Evolutionary conservation across 1,140 invertebrate species (phyloP).

Genomic region (Apolygus lucorum): DNA sequence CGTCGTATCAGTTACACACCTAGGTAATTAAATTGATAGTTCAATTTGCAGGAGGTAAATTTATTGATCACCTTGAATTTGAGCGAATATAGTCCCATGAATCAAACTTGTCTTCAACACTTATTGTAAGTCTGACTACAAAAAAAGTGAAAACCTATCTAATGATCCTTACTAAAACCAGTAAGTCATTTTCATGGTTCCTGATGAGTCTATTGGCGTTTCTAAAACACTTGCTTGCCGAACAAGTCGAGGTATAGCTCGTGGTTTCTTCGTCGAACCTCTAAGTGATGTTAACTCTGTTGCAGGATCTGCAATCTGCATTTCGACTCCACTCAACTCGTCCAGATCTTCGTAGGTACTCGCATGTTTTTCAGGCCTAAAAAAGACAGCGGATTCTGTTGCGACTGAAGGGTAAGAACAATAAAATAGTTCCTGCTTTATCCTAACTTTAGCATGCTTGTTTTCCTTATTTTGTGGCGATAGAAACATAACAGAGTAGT

Average conservation of each 20-base stretch:
- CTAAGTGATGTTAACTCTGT: background rate
- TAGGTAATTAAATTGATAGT: too few species aligned
- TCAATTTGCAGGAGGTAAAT: background rate
- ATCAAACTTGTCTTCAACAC: background rate
- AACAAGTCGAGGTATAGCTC: conserved; percentile 29
- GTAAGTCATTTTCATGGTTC: conserved; percentile 36
- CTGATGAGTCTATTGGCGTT: conserved; percentile 35
- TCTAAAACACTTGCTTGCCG: conserved; percentile 34
- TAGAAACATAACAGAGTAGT: too few species aligned
- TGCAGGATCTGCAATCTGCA: conserved; percentile 20
- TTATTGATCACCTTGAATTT: background rate
- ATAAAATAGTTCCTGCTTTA: too few species aligned
- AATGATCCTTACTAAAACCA: conserved; percentile 32
- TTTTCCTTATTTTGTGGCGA: too few species aligned
- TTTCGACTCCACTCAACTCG: conserved; percentile 25
- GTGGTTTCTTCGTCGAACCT: conserved; percentile 21
- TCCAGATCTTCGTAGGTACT: conserved; percentile 42
- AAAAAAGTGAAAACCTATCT: conserved; percentile 55
- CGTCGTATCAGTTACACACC: too few species aligned
- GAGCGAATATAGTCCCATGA: background rate
- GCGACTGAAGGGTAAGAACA: too few species aligned
- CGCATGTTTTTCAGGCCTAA: conserved; percentile 35
- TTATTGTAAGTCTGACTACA: conserved; percentile 47
- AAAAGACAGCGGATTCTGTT: too few species aligned
- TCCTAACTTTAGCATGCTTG: too few species aligned